Evolutionary conservation across 2,113 vertebrate species (phyloP).

Genomic region (Perognathus longimembris): DNA sequence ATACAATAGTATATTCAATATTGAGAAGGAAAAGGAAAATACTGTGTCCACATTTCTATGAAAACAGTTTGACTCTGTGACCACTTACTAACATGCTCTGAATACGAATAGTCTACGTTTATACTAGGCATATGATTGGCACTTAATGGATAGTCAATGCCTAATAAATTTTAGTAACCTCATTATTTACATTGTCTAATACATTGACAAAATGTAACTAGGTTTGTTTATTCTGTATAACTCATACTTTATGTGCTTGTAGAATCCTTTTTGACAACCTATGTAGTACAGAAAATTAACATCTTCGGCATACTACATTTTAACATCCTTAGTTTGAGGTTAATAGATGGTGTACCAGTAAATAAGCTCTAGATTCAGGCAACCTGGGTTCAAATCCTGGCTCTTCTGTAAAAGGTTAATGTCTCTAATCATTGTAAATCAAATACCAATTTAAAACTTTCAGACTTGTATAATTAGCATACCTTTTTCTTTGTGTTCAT

Average conservation of each 20-base stretch:
- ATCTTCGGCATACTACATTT: constrained; percentile 20
- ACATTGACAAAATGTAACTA: constrained; percentile 44
- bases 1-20: not conserved
- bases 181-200: constrained; percentile 32
- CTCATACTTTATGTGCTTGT: constrained; percentile 17
- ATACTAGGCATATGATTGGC: not conserved
- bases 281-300: constrained; percentile 9
- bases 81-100: not conserved
- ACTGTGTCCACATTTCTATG: not conserved
- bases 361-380: constrained; percentile 9
- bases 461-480: constrained; percentile 26
- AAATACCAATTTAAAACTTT: constrained; percentile 42
- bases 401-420: constrained; percentile 25
- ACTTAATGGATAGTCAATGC: constrained; percentile 9
- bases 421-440: constrained; percentile 53
- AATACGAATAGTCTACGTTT: constrained; percentile 1
- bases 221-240: constrained; percentile 30
- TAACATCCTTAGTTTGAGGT: constrained; percentile 34
- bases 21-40: not conserved
- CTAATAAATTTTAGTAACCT: constrained; percentile 34
- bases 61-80: constrained; percentile 42
- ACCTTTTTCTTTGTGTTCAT: not conserved
- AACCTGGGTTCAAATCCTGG: constrained; percentile 33
- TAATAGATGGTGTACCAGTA: not conserved
- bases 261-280: constrained; percentile 39